Base-by-base conservation (phyloP, 1,140 invertebrate species). In the Dryas iulia region DNA sequence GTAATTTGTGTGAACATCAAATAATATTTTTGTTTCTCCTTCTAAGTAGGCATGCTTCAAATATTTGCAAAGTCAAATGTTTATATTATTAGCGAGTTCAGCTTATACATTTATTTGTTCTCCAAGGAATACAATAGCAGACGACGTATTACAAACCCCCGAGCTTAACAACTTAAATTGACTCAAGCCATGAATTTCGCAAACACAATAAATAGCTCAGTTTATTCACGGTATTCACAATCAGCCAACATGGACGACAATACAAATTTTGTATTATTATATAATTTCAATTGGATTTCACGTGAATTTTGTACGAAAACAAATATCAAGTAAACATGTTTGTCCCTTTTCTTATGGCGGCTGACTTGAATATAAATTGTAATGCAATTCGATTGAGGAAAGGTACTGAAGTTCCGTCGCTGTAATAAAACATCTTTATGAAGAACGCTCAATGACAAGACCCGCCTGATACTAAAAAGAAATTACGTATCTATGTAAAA, bases 321-420 rank as follows among this genome's bases (percentile, higher is more conserved):
- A 83, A 79, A 77, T 75, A 72, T 76, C 72, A 71, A 60, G 81
- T 79, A 84, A 84, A 83, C 79, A 84, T 82, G 81, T 84, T 83
- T 84, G 83, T 78, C 60, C 72, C 61, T 59, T 23, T 71, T 66
- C 66, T 74, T 72, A 72, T 66, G 61, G 65, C 62, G 33, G 64
- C 66, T 60, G 66, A 30, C 66, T 66, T 69, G 69, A 76, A 76
- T 72, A 64, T 76, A 69, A 72, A 72, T 67, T 68, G 60, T 56
- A 52, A 61, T 65, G 52, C 66, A 33, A 59, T 71, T 71, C 57
- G 58, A 68, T 74, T 71, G 57, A 59, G 35, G 30, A 33, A 52
- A 62, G 59, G 59, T 62, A 62, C 35, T 52, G 25, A 21, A 52
- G 23, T 52, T 62, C 59, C 52, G 30, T 12, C 53, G 14, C 18